Evolutionary conservation across 2,113 vertebrate species (phyloP), one percentile per base, ranked within the genome.

Genomic region (Toxostoma redivivum): DNA sequence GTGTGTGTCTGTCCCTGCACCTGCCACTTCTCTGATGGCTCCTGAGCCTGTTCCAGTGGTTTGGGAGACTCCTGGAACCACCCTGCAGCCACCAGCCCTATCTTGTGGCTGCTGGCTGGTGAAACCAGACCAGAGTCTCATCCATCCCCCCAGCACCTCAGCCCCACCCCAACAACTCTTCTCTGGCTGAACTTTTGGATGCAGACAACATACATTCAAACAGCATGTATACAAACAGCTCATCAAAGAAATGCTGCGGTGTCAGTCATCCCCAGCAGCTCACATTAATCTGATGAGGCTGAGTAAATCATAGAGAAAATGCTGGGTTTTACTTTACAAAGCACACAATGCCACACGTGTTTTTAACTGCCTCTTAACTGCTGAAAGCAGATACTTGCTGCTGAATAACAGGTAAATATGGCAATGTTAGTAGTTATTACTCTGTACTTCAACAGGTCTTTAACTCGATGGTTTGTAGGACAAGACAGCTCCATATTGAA

Each of bases 131-230:
- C 18, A 6, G 23, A 18, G 18, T 3, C 21, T 33, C 1, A 1
- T 37, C 51, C n/a, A 47, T 1, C 3, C 9, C 5, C 3, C 37
- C 23, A 58, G 33, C 3, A 1, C 1, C 23, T 13, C 45, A 70
- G 8, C n/a, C 18, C 2, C 25, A 11, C 2, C 5, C 4, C 25
- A 27, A 11, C 1, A 2, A 7, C 14, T 18, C n/a, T 11, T 45
- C 40, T 53, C 31, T 28, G n/a, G 12, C 30, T 61, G 35, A 57
- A 35, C 2, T 35, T 38, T 58, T 40, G 60, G 38, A 6, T 19
- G 22, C 14, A 24, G 20, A 57, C 25, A 47, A 10, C 5, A 3
- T 4, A 8, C 5, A 5, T 80, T 58, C 30, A 7, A 67, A 38
- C 20, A 50, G 20, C 9, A 4, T 7, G 9, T 35, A 5, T 11